Evolutionary conservation across 2,888 invertebrate species (phyloP).

Genomic region (Hypomecis atomaria): DNA sequence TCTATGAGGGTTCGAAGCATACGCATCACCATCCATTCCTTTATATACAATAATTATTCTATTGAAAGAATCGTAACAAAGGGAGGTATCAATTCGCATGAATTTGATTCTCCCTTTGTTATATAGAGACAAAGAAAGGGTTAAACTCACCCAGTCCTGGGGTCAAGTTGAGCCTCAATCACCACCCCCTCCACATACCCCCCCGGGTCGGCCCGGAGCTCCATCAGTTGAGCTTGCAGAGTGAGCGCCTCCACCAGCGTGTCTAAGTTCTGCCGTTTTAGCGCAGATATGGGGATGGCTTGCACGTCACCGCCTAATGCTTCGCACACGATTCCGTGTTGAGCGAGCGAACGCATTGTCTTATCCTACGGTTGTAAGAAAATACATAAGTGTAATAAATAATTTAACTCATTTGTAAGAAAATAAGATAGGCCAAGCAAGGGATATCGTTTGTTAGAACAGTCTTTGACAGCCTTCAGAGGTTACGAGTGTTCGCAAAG

Average conservation of each 20-base stretch:
- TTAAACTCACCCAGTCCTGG: slow-evolving; percentile 57
- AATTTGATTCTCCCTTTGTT: no score
- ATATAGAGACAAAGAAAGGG: no score
- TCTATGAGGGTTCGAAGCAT: no score
- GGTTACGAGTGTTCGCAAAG: no score
- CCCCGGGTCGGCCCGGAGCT: slow-evolving; percentile 92
- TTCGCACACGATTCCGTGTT: slow-evolving; percentile 93
- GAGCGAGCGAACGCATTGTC: slow-evolving; percentile 89
- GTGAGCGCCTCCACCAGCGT: slow-evolving; percentile 92
- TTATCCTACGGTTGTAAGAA: slow-evolving; percentile 81
- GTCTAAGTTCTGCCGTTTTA: slow-evolving; percentile 91
- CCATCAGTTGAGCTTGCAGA: slow-evolving; percentile 93
- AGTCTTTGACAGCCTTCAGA: no score
- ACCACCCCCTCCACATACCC: slow-evolving; percentile 96
- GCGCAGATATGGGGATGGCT: slow-evolving; percentile 95
- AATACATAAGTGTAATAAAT: not conserved
- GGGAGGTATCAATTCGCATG: no score
- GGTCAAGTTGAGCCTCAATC: slow-evolving; percentile 90
- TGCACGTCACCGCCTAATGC: slow-evolving; percentile 96
- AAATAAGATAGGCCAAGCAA: no score
- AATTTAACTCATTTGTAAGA: no score
- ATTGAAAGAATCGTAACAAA: no score
- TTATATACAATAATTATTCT: no score
- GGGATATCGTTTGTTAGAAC: no score
- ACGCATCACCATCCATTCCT: no score